These are phyloP conservation scores for Drosophila limbata DNA, from an alignment of 2,888 invertebrate genomes.

Conservation along the genomic window DNA sequence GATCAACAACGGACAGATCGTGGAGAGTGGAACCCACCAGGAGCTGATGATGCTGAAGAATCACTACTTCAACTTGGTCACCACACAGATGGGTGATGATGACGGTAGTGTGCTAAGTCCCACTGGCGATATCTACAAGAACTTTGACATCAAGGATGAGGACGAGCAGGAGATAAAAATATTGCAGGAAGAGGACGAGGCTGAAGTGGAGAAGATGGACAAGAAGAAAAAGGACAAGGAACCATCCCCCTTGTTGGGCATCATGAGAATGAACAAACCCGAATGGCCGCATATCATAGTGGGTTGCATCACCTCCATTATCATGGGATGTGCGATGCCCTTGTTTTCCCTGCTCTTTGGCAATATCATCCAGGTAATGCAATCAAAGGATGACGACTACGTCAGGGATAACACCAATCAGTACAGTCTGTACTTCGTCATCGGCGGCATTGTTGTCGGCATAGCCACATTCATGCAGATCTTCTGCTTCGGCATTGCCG, in stretches of 20 bases:
- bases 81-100: constrained; percentile 87
- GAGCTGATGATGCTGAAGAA: constrained; percentile 88
- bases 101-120: constrained; percentile 62
- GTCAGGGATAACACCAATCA: constrained; percentile 87
- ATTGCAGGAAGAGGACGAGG: constrained; percentile 16
- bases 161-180: constrained; percentile 76
- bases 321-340: constrained; percentile 91
- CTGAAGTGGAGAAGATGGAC: constrained; percentile 30
- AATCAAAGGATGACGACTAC: constrained; percentile 86
- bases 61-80: constrained; percentile 90
- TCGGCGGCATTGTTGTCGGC: constrained; percentile 89
- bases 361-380: constrained; percentile 88
- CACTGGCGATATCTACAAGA: constrained; percentile 57
- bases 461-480: constrained; percentile 88
- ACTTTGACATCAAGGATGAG: constrained; percentile 74
- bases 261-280: constrained; percentile 88
- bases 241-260: constrained; percentile 86
- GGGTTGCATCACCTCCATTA: constrained; percentile 88
- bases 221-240: constrained; percentile 35
- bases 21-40: constrained; percentile 90
- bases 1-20: constrained; percentile 88
- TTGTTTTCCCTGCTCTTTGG: constrained; percentile 91
- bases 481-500: constrained; percentile 90
- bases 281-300: constrained; percentile 89
- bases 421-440: constrained; percentile 89